Percentiles rank a stretch among this genome's conserved stretches.
These are phyloP conservation scores for Pelosia muscerda DNA, from an alignment of 2,888 invertebrate species.

Conservation along the genomic window DNA sequence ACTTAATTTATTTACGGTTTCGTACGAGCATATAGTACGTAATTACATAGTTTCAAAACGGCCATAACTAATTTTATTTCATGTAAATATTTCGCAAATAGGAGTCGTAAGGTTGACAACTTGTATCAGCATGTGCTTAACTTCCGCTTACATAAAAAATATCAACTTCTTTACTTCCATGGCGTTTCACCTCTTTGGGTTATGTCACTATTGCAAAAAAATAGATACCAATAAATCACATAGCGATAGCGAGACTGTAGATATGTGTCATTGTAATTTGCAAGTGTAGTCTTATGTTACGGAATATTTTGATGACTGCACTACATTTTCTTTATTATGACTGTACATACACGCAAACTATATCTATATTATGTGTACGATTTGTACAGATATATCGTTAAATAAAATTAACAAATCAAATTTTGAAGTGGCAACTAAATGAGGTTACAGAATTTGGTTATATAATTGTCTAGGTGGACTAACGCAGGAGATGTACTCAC, in stretches of 20 bases:
- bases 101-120: constrained; percentile 21
- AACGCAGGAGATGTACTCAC: neutral
- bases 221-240: constrained; percentile 11
- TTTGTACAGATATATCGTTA: neutral
- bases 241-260: constrained; percentile 7
- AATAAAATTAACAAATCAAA: constrained; percentile 4
- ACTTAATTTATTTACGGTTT: too few species aligned
- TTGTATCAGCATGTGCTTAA: constrained; percentile 9
- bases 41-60: neutral
- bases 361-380: neutral
- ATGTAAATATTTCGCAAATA: constrained; percentile 23
- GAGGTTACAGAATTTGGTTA: constrained; percentile 6
- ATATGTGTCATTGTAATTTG: constrained; percentile 6
- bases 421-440: neutral
- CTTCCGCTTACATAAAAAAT: constrained; percentile 22
- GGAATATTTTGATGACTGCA: neutral
- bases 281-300: neutral
- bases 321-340: neutral
- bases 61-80: constrained; percentile 14
- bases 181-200: constrained; percentile 20
- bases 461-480: neutral
- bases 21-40: neutral
- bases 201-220: constrained; percentile 28
- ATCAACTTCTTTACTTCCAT: constrained; percentile 16
- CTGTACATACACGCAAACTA: neutral